Evolutionary conservation across 1,140 invertebrate species (phyloP).

Genomic region (Anastatus disparis): DNA sequence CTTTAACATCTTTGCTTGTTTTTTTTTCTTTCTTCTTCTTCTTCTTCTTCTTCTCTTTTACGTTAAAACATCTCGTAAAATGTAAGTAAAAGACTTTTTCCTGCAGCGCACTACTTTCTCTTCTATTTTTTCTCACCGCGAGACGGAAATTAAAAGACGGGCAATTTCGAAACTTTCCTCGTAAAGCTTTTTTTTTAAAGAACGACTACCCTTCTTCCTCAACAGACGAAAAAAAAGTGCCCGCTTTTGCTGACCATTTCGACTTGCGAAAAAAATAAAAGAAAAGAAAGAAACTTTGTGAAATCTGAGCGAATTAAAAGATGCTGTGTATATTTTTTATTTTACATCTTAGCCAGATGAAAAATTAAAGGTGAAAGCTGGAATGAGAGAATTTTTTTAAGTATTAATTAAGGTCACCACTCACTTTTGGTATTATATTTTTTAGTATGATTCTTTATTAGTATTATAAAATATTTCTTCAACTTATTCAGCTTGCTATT

Average conservation of each 20-base stretch:
- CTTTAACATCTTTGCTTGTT: not conserved
- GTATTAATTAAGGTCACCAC: too few species aligned
- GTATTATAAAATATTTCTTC: too few species aligned
- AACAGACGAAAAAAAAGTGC: conserved; percentile 1
- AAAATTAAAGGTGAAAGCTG: too few species aligned
- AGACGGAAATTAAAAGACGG: conserved; percentile 49
- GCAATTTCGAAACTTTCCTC: conserved; percentile 47
- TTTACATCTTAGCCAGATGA: not conserved
- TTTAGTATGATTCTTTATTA: too few species aligned
- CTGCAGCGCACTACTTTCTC: not conserved
- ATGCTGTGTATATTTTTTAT: not conserved
- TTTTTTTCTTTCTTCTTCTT: conserved; percentile 33
- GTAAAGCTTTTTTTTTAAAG: conserved; percentile 46
- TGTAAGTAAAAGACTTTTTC: conserved; percentile 38
- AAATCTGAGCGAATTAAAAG: conserved; percentile 3
- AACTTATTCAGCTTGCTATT: too few species aligned
- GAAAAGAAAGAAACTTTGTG: not conserved
- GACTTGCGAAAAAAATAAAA: not conserved
- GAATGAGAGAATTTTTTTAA: too few species aligned
- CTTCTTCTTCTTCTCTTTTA: conserved; percentile 36
- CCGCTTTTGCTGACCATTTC: not conserved
- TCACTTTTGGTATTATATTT: too few species aligned
- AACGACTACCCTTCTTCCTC: not conserved
- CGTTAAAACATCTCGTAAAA: conserved; percentile 39
- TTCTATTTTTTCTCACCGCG: not conserved